A percentile compares a stretch with the other conserved stretches of the same genome.
These are phyloP conservation scores for Australoheros facetus DNA, from an alignment of 2,797 vertebrate genomes.

Conservation along the genomic window DNA sequence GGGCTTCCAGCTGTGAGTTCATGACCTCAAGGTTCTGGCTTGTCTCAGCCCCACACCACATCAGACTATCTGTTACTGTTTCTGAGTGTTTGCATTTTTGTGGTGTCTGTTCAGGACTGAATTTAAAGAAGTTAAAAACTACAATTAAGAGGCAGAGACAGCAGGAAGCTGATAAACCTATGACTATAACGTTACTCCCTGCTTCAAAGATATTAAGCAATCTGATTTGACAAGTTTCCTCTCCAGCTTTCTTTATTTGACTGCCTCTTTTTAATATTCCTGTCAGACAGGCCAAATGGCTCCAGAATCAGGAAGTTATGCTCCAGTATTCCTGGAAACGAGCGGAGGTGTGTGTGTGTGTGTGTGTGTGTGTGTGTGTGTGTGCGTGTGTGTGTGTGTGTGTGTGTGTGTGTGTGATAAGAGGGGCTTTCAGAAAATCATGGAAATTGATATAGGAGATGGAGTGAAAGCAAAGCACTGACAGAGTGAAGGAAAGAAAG, in stretches of 20 bases:
- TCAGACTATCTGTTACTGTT: slow-evolving; percentile 12
- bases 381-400: background rate
- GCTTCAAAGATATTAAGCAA: background rate
- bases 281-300: slow-evolving; percentile 38
- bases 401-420: background rate
- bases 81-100: slow-evolving; percentile 6
- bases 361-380: background rate
- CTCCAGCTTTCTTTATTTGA: background rate
- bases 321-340: slow-evolving; percentile 60
- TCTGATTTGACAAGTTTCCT: background rate
- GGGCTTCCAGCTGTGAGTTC: background rate
- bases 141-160: background rate
- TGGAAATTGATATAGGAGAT: slow-evolving; percentile 57
- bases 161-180: background rate
- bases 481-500: slow-evolving; percentile 31
- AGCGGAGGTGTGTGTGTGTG: background rate
- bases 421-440: slow-evolving; percentile 45
- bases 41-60: slow-evolving; percentile 10
- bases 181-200: background rate
- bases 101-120: background rate
- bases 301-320: slow-evolving; percentile 50
- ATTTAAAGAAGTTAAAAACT: background rate
- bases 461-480: slow-evolving; percentile 15
- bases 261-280: slow-evolving; percentile 17
- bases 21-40: slow-evolving; percentile 31